Conservation (phyloP, 2,888 invertebrate species). For the Hemaris fuciformis region DNA sequence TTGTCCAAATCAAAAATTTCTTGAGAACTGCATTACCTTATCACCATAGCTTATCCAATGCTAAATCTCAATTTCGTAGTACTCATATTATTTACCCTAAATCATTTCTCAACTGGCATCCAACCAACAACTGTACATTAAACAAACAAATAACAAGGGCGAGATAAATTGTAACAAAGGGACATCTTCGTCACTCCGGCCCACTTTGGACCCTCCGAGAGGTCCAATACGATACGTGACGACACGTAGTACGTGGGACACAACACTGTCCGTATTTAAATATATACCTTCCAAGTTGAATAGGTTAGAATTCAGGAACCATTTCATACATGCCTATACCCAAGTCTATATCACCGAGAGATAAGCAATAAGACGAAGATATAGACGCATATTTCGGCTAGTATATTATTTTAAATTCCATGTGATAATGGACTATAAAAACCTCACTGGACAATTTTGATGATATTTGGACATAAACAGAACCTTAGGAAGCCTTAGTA, state of each 20-base stretch:
- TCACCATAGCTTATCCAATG: too few species aligned
- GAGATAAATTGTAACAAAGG: neutral
- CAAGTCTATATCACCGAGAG: too few species aligned
- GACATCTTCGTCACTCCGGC: neutral
- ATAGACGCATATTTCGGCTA: too few species aligned
- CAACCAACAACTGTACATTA: neutral
- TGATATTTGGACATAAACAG: too few species aligned
- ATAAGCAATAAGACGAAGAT: too few species aligned
- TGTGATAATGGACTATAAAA: too few species aligned
- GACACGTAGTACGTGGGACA: neutral
- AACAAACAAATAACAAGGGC: neutral
- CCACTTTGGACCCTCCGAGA: neutral
- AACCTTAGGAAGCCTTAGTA: too few species aligned
- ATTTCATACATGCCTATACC: too few species aligned
- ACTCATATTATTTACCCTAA: neutral
- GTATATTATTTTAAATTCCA: too few species aligned
- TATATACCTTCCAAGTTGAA: neutral
- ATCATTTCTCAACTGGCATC: neutral
- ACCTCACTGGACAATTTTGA: too few species aligned
- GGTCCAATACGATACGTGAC: slow-evolving; percentile 14
- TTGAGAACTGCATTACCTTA: too few species aligned
- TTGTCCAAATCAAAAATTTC: too few species aligned
- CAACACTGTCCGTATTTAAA: neutral
- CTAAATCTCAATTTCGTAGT: neutral
- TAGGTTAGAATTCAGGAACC: neutral